Evolutionary conservation across 2,797 vertebrate species (phyloP).

Genomic region (Babyrousa celebensis): DNA sequence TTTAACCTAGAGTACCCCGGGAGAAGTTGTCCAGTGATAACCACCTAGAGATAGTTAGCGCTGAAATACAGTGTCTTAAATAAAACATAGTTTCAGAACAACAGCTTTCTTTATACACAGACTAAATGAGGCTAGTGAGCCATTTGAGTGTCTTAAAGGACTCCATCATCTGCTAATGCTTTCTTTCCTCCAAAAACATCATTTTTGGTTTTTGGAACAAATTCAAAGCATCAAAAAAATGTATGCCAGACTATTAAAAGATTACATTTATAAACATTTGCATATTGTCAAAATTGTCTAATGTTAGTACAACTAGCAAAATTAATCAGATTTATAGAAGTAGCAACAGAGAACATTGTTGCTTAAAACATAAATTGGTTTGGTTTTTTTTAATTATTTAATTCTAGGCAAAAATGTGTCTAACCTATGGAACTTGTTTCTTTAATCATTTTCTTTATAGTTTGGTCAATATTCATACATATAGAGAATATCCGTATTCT

Average conservation of each 20-base stretch:
- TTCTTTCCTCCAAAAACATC: conserved; percentile 35
- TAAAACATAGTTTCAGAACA: background rate
- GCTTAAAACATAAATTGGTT: background rate
- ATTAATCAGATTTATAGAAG: conserved; percentile 41
- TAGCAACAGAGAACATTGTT: background rate
- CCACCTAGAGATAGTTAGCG: fast-evolving
- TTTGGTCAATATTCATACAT: background rate
- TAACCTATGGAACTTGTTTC: background rate
- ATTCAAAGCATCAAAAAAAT: conserved; percentile 6
- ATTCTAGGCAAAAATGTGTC: background rate
- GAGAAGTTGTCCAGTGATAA: background rate
- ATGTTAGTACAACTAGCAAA: conserved; percentile 69
- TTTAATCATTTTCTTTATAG: background rate
- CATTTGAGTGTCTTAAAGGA: conserved; percentile 17
- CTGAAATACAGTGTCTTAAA: fast-evolving
- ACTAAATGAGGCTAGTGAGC: conserved; percentile 8
- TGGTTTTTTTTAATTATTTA: background rate
- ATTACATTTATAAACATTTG: conserved; percentile 21
- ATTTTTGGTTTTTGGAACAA: background rate
- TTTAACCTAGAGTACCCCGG: background rate
- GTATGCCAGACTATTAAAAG: conserved; percentile 7
- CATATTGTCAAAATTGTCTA: background rate
- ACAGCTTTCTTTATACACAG: background rate
- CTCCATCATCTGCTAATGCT: conserved; percentile 56
- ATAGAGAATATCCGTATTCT: background rate